Percentiles rank a stretch among this genome's conserved stretches.
These are phyloP conservation scores for Crotalus horridus DNA, from an alignment of 2,113 vertebrate species.

Conservation along the genomic window DNA sequence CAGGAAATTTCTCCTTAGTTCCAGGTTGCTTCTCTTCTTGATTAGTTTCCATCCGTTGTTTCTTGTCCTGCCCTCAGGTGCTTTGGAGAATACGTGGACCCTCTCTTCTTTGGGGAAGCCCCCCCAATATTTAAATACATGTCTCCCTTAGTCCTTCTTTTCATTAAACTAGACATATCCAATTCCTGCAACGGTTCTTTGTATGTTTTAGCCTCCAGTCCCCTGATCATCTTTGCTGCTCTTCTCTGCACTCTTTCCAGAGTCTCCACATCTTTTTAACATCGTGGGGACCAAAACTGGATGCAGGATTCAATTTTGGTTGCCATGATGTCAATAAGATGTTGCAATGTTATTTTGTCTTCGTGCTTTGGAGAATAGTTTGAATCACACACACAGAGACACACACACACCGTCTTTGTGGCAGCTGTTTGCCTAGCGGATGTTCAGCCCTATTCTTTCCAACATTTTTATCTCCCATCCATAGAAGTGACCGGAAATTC, in stretches of 20 bases:
- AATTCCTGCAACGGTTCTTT: not conserved
- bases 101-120: no score
- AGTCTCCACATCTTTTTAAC: no score
- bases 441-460: not conserved
- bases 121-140: no score
- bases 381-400: not conserved
- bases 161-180: no score
- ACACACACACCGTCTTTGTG: no score
- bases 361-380: not conserved
- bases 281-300: not conserved
- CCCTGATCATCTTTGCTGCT: rapidly evolving
- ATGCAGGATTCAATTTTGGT: not conserved
- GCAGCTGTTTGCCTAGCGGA: not conserved
- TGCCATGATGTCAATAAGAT: no score
- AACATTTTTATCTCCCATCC: not conserved
- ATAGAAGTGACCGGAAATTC: not conserved
- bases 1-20: no score
- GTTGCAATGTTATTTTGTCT: not conserved
- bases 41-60: no score
- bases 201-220: not conserved
- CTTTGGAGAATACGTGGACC: no score
- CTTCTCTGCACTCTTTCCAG: not conserved
- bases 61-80: rapidly evolving
- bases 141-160: no score
- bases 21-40: no score